Conservation (phyloP, 2,113 vertebrate genomes). For the Archilochus colubris region DNA sequence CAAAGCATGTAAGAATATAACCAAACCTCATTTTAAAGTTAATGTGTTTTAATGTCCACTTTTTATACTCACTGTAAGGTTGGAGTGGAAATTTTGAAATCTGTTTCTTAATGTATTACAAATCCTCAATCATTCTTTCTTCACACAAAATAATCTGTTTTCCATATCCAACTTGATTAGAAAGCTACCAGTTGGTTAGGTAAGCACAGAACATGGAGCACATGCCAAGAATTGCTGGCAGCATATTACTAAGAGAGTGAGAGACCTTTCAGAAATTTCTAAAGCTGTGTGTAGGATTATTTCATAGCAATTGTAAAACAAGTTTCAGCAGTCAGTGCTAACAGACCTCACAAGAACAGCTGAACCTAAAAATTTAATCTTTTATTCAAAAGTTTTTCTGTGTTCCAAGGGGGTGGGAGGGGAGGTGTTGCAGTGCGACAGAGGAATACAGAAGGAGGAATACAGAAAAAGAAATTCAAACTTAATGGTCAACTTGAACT, state of each 20-base stretch:
- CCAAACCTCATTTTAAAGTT: not conserved
- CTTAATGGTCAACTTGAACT: not conserved
- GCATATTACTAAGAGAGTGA: not conserved
- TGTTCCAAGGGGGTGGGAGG: not conserved
- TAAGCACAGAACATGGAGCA: not conserved
- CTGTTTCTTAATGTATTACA: not conserved
- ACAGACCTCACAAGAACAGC: not conserved
- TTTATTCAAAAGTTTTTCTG: not conserved
- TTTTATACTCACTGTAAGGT: not conserved
- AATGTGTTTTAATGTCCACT: not conserved
- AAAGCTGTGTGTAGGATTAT: not conserved
- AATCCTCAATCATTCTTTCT: not conserved
- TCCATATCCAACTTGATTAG: not conserved
- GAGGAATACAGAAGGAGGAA: too few species aligned
- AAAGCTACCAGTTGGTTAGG: not conserved
- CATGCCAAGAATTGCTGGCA: slow-evolving; percentile 31
- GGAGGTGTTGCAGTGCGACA: too few species aligned
- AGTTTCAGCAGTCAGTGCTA: not conserved
- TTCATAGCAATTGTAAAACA: not conserved
- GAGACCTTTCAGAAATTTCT: not conserved
- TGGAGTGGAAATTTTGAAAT: not conserved
- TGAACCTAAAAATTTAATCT: not conserved
- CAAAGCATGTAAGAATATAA: not conserved
- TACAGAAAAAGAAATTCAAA: not conserved
- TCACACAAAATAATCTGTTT: not conserved